These are phyloP conservation scores for Drosophila cracens DNA, from an alignment of 2,888 invertebrate genomes.

Conservation along the genomic window DNA sequence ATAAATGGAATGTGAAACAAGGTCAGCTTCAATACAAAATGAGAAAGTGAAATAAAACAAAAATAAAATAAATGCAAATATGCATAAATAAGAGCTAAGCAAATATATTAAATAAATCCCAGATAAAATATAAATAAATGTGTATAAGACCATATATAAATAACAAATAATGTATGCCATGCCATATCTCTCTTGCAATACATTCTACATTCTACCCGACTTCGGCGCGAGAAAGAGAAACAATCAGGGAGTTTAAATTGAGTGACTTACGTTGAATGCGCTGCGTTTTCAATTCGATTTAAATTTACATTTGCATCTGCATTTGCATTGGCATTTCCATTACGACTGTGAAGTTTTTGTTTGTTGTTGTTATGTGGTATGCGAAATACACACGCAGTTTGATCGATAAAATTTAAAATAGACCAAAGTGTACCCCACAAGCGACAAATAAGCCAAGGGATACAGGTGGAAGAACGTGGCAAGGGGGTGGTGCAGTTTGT, in stretches of 20 bases:
- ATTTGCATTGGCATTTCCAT: constrained; percentile 5
- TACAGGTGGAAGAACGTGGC: background rate
- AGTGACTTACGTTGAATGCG: constrained; percentile 3
- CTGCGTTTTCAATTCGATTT: constrained; percentile 31
- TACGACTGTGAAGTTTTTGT: constrained; percentile 31
- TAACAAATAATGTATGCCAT: background rate
- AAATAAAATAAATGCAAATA: constrained; percentile 33
- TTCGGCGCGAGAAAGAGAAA: background rate
- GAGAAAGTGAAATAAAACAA: constrained; percentile 36
- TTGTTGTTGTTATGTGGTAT: constrained; percentile 18
- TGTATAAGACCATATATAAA: background rate
- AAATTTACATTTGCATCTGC: background rate
- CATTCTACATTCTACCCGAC: constrained; percentile 43
- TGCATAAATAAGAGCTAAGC: constrained; percentile 4
- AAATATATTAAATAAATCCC: constrained; percentile 14
- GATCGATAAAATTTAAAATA: constrained; percentile 74
- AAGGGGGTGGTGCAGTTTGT: background rate
- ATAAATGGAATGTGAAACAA: constrained; percentile 39
- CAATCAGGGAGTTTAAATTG: background rate
- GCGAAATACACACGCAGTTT: constrained; percentile 55
- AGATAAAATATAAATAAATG: constrained; percentile 7
- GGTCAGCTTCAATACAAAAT: constrained; percentile 31
- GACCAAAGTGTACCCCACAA: constrained; percentile 25
- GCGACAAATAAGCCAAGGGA: background rate
- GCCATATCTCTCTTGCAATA: constrained; percentile 12